A percentile compares a stretch with the other conserved stretches of the same genome.
Conservation (phyloP, 2,888 invertebrate species). For the Tipula lateralis region DNA sequence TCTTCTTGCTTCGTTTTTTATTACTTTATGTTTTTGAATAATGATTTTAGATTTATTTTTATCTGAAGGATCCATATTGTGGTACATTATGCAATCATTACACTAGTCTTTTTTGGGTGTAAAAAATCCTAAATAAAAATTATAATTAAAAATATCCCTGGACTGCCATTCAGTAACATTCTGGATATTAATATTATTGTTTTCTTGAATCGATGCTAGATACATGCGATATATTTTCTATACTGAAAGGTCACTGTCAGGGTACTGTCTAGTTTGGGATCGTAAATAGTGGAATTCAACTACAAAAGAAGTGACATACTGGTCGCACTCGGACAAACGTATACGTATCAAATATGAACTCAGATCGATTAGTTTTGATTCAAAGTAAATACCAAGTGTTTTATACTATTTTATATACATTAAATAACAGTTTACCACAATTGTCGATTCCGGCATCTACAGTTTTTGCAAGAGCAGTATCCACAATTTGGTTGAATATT, state of each 20-base stretch:
- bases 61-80: neutral
- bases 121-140: neutral
- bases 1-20: neutral
- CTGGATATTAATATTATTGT: neutral
- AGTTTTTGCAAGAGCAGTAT: neutral
- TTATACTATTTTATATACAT: too few relatives aligned
- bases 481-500: neutral
- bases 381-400: neutral
- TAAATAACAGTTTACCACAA: neutral
- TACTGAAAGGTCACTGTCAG: neutral
- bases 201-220: neutral
- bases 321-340: neutral
- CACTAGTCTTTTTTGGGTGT: too few relatives aligned
- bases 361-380: neutral
- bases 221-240: neutral
- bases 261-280: neutral
- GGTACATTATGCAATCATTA: neutral
- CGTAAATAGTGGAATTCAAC: too few relatives aligned
- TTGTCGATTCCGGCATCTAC: neutral
- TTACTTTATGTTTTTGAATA: neutral
- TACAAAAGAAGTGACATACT: neutral
- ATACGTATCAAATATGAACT: neutral
- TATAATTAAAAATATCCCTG: neutral
- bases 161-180: neutral
- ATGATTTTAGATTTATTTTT: neutral